Conservation (phyloP, 1,140 invertebrate species). For the Spodoptera litura region DNA sequence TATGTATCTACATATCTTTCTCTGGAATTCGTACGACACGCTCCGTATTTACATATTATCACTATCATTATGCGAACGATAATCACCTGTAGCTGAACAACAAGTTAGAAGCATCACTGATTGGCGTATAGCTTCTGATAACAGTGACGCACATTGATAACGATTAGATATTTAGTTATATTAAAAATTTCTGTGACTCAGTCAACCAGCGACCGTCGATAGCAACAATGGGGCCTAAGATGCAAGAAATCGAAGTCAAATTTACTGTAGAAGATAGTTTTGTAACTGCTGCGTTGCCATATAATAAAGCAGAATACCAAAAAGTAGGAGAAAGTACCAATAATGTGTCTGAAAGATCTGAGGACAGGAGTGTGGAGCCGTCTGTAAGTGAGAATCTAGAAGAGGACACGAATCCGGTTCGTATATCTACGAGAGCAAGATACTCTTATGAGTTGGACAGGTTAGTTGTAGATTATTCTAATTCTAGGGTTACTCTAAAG, state of each 20-base stretch:
- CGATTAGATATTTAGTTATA: background rate
- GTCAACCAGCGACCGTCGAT: background rate
- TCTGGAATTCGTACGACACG: too few species aligned
- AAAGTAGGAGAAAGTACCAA: background rate
- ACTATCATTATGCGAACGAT: too few species aligned
- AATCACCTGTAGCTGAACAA: too few species aligned
- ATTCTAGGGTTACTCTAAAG: background rate
- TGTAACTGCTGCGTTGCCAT: background rate
- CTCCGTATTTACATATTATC: too few species aligned
- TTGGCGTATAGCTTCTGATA: background rate
- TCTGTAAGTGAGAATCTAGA: background rate
- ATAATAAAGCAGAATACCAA: constrained; percentile 1
- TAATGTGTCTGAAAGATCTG: background rate
- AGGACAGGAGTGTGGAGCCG: background rate
- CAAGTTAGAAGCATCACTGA: too few species aligned
- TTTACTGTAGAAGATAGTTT: background rate
- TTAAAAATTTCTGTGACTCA: background rate
- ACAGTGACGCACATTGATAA: background rate
- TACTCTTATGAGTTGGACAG: constrained; percentile 19
- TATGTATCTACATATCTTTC: too few species aligned
- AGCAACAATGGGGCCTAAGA: constrained; percentile 1
- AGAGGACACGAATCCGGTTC: background rate
- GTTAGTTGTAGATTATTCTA: background rate
- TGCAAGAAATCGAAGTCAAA: background rate
- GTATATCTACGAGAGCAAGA: constrained; percentile 1